Conservation (phyloP, 2,113 vertebrate species). For the Otolemur garnettii region DNA sequence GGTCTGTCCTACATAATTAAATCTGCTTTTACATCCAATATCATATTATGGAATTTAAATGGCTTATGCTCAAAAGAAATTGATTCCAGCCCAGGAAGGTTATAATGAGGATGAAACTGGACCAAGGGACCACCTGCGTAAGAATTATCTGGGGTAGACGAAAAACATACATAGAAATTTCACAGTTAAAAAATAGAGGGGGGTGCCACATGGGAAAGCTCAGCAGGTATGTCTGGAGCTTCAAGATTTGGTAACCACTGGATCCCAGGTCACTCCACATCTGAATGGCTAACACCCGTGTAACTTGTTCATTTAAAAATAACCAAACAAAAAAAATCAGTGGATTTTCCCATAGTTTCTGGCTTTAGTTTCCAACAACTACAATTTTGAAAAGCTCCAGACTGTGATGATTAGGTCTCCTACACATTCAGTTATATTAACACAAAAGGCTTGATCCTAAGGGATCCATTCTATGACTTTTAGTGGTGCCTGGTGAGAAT, state of each 20-base stretch:
- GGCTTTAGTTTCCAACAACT: background rate
- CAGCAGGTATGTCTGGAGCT: background rate
- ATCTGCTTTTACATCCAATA: constrained; percentile 43
- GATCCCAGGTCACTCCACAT: background rate
- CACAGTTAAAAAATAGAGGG: background rate
- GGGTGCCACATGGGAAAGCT: background rate
- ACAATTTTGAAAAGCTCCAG: background rate
- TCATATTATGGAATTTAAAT: constrained; percentile 42
- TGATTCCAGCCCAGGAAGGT: background rate
- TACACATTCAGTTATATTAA: background rate
- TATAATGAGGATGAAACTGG: constrained; percentile 1
- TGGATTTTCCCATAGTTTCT: background rate
- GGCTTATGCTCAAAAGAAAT: constrained; percentile 38
- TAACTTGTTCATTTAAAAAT: background rate
- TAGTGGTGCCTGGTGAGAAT: background rate
- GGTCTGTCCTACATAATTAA: constrained; percentile 57
- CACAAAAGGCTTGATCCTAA: background rate
- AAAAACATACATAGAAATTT: background rate
- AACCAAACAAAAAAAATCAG: background rate
- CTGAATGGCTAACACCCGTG: background rate
- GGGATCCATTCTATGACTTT: background rate
- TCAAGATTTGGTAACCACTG: background rate
- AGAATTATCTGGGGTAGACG: background rate
- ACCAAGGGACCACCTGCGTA: constrained; percentile 2
- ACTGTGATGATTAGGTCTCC: background rate